Conservation (phyloP, 1,140 invertebrate species). For the Mercenaria mercenaria region DNA sequence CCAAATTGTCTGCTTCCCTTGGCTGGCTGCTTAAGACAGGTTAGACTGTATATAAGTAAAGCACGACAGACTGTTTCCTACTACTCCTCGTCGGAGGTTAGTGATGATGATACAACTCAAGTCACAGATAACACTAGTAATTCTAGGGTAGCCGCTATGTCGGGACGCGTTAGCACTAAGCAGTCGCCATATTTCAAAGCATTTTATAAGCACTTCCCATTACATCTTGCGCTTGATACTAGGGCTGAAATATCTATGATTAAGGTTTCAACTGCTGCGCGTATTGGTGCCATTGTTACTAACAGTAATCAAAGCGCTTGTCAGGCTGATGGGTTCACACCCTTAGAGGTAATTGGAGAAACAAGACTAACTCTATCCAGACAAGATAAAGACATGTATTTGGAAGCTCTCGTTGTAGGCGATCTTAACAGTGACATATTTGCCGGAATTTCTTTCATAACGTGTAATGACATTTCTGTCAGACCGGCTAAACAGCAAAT, state of each 20-base stretch:
- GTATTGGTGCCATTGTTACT: conserved; percentile 8
- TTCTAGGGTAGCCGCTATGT: not conserved
- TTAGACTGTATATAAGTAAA: conserved; percentile 7
- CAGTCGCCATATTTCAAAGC: conserved; percentile 50
- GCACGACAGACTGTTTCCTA: not conserved
- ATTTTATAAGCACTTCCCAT: conserved; percentile 28
- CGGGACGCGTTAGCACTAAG: conserved; percentile 20
- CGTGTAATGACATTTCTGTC: conserved; percentile 6
- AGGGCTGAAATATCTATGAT: conserved; percentile 42
- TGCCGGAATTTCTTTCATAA: not conserved
- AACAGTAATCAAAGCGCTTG: conserved; percentile 34
- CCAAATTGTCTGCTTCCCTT: no score
- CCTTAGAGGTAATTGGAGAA: conserved; percentile 54
- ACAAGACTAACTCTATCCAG: conserved; percentile 5
- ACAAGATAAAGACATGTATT: not conserved
- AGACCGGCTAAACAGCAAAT: conserved; percentile 22
- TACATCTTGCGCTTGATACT: conserved; percentile 45
- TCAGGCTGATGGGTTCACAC: conserved; percentile 62
- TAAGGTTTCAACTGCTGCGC: not conserved
- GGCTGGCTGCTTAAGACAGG: no score
- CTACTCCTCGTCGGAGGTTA: not conserved
- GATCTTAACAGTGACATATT: not conserved
- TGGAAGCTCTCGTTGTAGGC: not conserved
- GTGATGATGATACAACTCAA: conserved; percentile 4
- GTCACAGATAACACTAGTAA: not conserved